These are phyloP conservation scores for Alcis repandata DNA, from an alignment of 2,888 invertebrate species.

Conservation along the genomic window DNA sequence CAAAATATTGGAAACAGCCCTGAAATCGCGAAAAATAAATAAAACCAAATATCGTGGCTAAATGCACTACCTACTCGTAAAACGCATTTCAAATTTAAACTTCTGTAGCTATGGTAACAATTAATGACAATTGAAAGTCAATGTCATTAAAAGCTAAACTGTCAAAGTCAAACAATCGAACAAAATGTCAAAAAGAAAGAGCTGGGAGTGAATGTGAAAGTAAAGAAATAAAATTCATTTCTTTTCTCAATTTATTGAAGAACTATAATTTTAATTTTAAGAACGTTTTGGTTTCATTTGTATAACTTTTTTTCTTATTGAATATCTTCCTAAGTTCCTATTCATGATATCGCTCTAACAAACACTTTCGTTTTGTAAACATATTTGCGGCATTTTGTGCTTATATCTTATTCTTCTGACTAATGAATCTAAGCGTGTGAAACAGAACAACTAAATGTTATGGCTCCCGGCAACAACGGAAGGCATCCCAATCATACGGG, in stretches of 20 bases:
- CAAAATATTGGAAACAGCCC: too few species aligned
- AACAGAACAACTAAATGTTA: slow-evolving; percentile 67
- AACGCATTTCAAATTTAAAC: too few species aligned
- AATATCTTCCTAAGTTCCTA: slow-evolving; percentile 11
- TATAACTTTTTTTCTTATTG: not conserved
- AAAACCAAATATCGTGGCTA: too few species aligned
- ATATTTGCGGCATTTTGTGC: slow-evolving; percentile 31
- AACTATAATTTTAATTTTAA: not conserved
- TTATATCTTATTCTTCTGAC: slow-evolving; percentile 28
- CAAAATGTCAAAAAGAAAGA: slow-evolving; percentile 6
- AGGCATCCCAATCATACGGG: slow-evolving; percentile 87
- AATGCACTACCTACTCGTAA: not conserved
- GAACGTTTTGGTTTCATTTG: not conserved
- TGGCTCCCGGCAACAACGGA: slow-evolving; percentile 85
- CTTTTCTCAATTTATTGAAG: not conserved
- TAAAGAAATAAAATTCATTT: slow-evolving; percentile 4
- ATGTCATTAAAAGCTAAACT: not conserved
- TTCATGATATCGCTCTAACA: slow-evolving; percentile 15
- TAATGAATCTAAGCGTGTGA: slow-evolving; percentile 53
- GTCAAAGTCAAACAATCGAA: not conserved
- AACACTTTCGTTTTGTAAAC: slow-evolving; percentile 42
- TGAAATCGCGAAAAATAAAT: too few species aligned
- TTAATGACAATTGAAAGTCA: not conserved
- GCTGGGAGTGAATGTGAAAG: slow-evolving; percentile 16
- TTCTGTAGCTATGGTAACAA: too few species aligned